Conservation (phyloP, 2,888 invertebrate genomes). For the Spodoptera exigua region DNA sequence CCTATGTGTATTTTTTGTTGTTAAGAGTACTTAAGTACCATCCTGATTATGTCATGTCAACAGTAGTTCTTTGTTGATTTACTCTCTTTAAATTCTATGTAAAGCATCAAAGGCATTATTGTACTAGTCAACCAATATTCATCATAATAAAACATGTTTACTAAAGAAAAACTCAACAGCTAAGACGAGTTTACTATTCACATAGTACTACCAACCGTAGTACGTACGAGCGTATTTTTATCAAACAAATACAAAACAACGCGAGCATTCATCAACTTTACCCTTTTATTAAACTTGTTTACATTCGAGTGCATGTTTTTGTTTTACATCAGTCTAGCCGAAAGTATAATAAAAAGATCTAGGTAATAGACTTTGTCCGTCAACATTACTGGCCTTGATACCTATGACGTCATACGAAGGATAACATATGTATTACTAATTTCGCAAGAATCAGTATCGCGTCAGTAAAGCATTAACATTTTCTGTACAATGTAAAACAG, state of each 20-base stretch:
- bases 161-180: no score
- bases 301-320: conserved; percentile 4
- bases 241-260: no score
- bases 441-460: conserved; percentile 65
- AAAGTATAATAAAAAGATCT: conserved; percentile 10
- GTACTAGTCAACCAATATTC: no score
- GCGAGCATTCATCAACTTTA: no score
- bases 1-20: background rate
- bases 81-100: no score
- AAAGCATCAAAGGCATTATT: no score
- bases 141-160: no score
- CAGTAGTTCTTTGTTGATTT: no score
- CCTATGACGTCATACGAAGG: conserved; percentile 58
- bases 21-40: background rate
- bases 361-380: background rate
- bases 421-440: conserved; percentile 58
- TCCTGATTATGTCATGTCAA: no score
- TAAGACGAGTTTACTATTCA: no score
- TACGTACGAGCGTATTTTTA: no score
- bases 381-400: conserved; percentile 33
- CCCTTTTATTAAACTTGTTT: background rate
- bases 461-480: conserved; percentile 54
- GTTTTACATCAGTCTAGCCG: background rate
- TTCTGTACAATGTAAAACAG: conserved; percentile 62
- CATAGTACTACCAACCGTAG: no score